Evolutionary conservation across 2,888 invertebrate genomes (phyloP).

Genomic region (Netelia fuscicornis): DNA sequence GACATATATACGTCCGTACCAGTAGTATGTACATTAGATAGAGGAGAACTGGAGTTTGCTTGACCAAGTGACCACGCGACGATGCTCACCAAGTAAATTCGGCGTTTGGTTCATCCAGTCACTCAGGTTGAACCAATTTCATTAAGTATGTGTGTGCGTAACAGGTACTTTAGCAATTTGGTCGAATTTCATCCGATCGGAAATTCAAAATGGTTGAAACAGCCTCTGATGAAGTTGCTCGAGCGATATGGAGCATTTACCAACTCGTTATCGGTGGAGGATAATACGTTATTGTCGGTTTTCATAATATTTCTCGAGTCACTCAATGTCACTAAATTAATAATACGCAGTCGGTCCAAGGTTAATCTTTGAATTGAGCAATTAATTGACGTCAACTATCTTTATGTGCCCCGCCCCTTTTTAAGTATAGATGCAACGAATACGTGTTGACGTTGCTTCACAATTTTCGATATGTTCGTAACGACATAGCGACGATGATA

Average conservation of each 20-base stretch:
- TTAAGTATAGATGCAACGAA: not conserved
- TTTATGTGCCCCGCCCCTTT: too few relatives aligned
- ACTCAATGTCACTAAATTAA: too few relatives aligned
- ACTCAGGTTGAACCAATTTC: not conserved
- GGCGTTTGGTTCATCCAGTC: not conserved
- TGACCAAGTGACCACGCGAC: slow-evolving; percentile 10
- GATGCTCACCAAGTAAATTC: slow-evolving; percentile 12
- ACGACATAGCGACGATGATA: slow-evolving; percentile 1
- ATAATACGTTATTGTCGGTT: too few relatives aligned
- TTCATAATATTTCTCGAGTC: too few relatives aligned
- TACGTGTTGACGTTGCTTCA: not conserved
- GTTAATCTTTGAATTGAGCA: too few relatives aligned
- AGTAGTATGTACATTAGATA: not conserved
- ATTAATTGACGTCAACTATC: too few relatives aligned
- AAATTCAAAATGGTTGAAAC: not conserved
- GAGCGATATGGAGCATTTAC: too few relatives aligned
- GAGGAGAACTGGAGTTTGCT: not conserved
- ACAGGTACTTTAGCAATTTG: not conserved
- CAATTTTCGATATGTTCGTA: slow-evolving; percentile 44
- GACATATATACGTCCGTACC: not conserved
- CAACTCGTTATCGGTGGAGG: too few relatives aligned
- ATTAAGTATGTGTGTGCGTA: not conserved
- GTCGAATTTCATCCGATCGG: not conserved
- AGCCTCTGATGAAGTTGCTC: too few relatives aligned
- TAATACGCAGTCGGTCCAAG: too few relatives aligned